Evolutionary conservation across 2,888 invertebrate genomes (phyloP).

Genomic region (Emmelina monodactyla): DNA sequence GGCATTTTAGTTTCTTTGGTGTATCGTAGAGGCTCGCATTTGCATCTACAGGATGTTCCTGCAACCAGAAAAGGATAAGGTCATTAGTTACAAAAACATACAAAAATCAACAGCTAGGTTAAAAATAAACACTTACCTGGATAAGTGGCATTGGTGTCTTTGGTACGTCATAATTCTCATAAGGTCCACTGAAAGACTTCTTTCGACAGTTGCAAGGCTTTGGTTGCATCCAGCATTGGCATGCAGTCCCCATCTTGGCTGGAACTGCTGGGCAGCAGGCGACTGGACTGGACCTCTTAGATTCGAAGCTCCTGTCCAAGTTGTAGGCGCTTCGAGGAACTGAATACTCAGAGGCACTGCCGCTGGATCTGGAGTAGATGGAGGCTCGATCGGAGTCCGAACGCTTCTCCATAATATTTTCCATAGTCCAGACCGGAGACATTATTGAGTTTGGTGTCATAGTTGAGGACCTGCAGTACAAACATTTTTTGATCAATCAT

Average conservation of each 20-base stretch:
- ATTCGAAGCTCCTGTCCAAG: conserved; percentile 58
- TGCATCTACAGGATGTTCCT: conserved; percentile 53
- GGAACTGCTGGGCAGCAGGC: conserved; percentile 68
- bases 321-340: conserved; percentile 55
- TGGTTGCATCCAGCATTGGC: conserved; percentile 50
- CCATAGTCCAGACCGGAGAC: conserved; percentile 69
- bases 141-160: conserved; percentile 69
- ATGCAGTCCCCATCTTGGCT: conserved; percentile 48
- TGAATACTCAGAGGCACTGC: conserved; percentile 72
- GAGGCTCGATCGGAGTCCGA: conserved; percentile 69
- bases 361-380: conserved; percentile 71
- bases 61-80: conserved; percentile 23
- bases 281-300: conserved; percentile 46
- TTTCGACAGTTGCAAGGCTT: conserved; percentile 47
- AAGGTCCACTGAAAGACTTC: conserved; percentile 64
- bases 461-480: conserved; percentile 71
- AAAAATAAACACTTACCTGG: conserved; percentile 42
- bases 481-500: too few species aligned
- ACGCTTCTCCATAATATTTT: conserved; percentile 53
- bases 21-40: conserved; percentile 73
- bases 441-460: conserved; percentile 58
- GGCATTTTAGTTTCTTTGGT: conserved; percentile 77
- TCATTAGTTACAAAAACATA: too few species aligned
- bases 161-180: conserved; percentile 84
- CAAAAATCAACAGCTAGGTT: too few species aligned